A percentile compares a stretch with the other conserved stretches of the same genome.
Evolutionary conservation across 35 echinoderm and acorn worm genomes (phyloP).

Genomic region (Eucidaris tribuloides): DNA sequence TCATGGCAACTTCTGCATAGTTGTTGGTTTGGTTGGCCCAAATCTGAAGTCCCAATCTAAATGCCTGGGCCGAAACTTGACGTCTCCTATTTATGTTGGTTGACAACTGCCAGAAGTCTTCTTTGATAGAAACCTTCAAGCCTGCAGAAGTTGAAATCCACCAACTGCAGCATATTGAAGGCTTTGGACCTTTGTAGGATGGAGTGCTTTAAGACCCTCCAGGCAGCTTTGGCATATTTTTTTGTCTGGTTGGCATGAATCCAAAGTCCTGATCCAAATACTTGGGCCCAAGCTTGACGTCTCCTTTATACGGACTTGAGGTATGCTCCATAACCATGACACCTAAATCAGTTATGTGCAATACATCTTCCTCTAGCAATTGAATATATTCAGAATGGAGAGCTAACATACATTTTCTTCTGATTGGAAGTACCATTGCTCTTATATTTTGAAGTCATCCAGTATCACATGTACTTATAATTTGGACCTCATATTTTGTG

Average conservation of each 20-base stretch:
- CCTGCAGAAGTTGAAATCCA: not conserved
- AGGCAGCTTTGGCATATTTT: conserved; percentile 29
- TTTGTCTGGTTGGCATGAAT: conserved; percentile 6
- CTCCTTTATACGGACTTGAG: conserved; percentile 10
- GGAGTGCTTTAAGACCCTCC: conserved; percentile 28
- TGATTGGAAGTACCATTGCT: not conserved
- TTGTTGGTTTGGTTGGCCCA: too few relatives aligned
- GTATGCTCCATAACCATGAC: not conserved
- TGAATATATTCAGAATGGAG: not conserved
- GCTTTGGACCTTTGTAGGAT: conserved; percentile 22
- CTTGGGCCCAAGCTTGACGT: conserved; percentile 5
- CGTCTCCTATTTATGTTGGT: too few relatives aligned
- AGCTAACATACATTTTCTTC: not conserved
- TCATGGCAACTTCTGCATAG: too few relatives aligned
- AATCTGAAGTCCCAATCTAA: too few relatives aligned
- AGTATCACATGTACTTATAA: not conserved
- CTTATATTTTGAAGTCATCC: not conserved
- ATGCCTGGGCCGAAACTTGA: too few relatives aligned
- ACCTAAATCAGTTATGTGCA: not conserved
- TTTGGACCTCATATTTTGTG: not conserved
- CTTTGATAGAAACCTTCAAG: conserved; percentile 23
- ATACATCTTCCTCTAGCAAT: not conserved
- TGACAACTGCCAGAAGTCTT: not conserved
- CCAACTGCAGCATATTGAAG: conserved; percentile 17
- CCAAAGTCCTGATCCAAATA: conserved; percentile 1